Conservation (phyloP, 2,888 invertebrate species). For the Fissipunctia ypsillon region DNA sequence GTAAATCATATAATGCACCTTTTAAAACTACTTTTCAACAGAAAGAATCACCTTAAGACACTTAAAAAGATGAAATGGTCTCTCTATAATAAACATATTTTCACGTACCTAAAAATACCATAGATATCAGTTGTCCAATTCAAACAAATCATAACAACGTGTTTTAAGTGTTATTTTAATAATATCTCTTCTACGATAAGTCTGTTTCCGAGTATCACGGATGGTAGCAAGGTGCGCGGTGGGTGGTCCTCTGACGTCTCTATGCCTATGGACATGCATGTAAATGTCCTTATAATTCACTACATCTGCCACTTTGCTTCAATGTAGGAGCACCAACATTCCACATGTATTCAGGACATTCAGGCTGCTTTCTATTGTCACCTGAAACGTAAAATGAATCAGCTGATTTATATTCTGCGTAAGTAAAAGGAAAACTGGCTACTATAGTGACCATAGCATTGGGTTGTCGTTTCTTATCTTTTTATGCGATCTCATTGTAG, state of each 20-base stretch:
- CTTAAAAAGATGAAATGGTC: conserved; percentile 9
- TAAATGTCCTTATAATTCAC: conserved; percentile 88
- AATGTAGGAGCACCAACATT: conserved; percentile 69
- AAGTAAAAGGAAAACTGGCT: conserved; percentile 55
- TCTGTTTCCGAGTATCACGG: conserved; percentile 68
- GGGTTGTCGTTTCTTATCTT: conserved; percentile 51
- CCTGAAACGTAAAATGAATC: conserved; percentile 48
- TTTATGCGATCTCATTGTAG: conserved; percentile 58
- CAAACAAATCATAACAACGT: conserved; percentile 69
- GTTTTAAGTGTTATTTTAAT: conserved; percentile 67
- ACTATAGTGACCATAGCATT: conserved; percentile 21
- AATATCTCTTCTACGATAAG: conserved; percentile 58
- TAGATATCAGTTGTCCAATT: conserved; percentile 63
- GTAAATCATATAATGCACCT: too few relatives aligned
- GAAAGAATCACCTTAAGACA: background rate
- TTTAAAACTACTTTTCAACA: conserved; percentile 9
- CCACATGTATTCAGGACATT: conserved; percentile 50
- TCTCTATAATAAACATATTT: conserved; percentile 15
- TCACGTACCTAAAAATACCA: conserved; percentile 24
- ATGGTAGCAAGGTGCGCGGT: conserved; percentile 73
- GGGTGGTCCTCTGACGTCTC: conserved; percentile 88
- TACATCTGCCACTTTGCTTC: conserved; percentile 83
- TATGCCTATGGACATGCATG: conserved; percentile 84
- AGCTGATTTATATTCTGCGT: conserved; percentile 51
- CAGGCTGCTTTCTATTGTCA: conserved; percentile 41